Evolutionary conservation across 2,113 vertebrate species (phyloP).

Genomic region (Deroptyus accipitrinus): DNA sequence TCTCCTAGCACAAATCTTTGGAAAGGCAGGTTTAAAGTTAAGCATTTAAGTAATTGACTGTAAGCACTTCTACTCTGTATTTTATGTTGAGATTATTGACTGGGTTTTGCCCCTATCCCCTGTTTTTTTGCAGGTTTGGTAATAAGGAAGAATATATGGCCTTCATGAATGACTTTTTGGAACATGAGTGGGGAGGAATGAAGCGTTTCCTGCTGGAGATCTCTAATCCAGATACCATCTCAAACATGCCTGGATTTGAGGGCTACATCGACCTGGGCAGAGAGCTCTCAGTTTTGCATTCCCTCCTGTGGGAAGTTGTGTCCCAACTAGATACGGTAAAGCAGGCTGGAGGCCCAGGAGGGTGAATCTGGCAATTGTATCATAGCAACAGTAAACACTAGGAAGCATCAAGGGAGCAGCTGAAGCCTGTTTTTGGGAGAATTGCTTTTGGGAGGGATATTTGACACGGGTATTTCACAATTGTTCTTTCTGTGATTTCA

Average conservation of each 20-base stretch:
- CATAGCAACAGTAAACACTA: neutral
- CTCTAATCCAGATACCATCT: slow-evolving; percentile 90
- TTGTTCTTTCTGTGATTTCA: neutral
- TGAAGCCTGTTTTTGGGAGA: neutral
- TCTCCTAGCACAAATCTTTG: neutral
- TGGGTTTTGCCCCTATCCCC: neutral
- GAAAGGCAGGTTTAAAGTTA: neutral
- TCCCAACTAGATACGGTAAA: slow-evolving; percentile 96
- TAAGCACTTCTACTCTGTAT: neutral
- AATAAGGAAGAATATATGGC: slow-evolving; percentile 99
- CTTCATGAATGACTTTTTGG: slow-evolving; percentile 98
- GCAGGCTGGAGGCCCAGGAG: neutral
- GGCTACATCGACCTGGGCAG: slow-evolving; percentile 95
- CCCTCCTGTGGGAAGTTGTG: slow-evolving; percentile 93
- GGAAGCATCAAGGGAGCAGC: neutral
- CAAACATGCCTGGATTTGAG: slow-evolving; percentile 90
- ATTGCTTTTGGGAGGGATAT: neutral
- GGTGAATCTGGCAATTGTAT: neutral
- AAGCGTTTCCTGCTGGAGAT: slow-evolving; percentile 94
- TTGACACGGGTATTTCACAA: neutral
- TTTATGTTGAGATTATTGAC: neutral
- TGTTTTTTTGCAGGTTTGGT: slow-evolving; percentile 82
- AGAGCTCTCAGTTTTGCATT: slow-evolving; percentile 92
- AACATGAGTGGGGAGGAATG: slow-evolving; percentile 96
- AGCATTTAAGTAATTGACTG: neutral